Conservation (phyloP, 2,888 invertebrate species). For the Agapostemon virescens region DNA sequence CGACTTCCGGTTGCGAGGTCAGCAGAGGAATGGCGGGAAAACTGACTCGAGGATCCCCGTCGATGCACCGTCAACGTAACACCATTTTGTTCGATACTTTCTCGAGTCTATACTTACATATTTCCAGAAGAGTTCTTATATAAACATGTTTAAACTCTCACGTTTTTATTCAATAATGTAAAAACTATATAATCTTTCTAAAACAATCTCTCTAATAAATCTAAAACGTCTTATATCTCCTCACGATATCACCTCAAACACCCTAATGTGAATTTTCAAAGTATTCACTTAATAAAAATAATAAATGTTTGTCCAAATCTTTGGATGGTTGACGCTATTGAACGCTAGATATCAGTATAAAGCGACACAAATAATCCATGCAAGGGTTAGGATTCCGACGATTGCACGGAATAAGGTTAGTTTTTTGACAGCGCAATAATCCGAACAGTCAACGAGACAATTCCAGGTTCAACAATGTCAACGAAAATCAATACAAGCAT, state of each 20-base stretch:
- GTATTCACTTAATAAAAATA: neutral
- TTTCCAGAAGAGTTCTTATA: slow-evolving; percentile 30
- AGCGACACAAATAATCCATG: neutral
- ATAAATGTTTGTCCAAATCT: neutral
- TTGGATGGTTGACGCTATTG: neutral
- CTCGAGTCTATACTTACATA: slow-evolving; percentile 30
- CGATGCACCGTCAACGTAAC: slow-evolving; percentile 41
- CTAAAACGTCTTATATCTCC: neutral
- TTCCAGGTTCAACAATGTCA: neutral
- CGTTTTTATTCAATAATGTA: neutral
- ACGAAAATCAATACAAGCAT: neutral
- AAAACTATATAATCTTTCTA: neutral
- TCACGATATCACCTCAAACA: neutral
- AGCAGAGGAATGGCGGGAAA: slow-evolving; percentile 50
- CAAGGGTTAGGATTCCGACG: neutral
- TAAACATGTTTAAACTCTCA: slow-evolving; percentile 25
- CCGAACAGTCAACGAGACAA: neutral
- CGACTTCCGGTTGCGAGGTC: slow-evolving; percentile 53
- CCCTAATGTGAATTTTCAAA: neutral
- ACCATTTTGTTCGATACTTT: slow-evolving; percentile 50
- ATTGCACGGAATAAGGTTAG: neutral
- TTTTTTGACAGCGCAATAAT: neutral
- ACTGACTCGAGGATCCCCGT: slow-evolving; percentile 41
- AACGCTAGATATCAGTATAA: no score
- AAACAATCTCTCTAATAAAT: neutral